phyloP scores from a whole-genome alignment of 2,113 vertebrate species.

The Tachycineta bicolor region DNA sequence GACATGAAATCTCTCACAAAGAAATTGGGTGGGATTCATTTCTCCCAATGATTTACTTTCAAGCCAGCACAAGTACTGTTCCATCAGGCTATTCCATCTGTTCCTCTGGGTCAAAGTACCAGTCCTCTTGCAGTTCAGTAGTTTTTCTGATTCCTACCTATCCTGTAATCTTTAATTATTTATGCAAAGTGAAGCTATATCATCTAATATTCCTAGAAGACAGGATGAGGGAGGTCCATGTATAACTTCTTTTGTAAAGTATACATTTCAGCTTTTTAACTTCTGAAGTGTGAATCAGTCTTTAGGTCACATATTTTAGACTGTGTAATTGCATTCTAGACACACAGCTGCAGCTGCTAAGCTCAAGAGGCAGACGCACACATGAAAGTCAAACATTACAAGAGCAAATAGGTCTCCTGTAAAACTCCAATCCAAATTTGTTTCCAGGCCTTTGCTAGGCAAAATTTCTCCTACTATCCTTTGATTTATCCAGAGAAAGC shows the following conservation, averaged over 20 bases:
- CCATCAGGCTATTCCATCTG: neutral
- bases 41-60: neutral
- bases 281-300: neutral
- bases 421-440: neutral
- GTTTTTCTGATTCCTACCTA: neutral
- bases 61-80: neutral
- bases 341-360: neutral
- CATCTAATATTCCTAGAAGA: neutral
- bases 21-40: neutral
- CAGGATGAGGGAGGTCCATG: neutral
- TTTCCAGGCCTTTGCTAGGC: neutral
- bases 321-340: neutral
- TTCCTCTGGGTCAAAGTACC: neutral
- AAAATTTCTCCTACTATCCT: neutral
- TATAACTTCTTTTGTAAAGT: neutral
- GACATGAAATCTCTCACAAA: neutral
- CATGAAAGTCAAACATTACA: neutral
- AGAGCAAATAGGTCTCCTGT: neutral
- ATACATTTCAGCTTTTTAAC: neutral
- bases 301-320: neutral
- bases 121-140: neutral
- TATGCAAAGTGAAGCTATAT: neutral
- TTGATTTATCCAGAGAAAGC: constrained; percentile 13
- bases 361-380: neutral
- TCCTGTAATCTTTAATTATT: neutral